Base-by-base conservation (phyloP, 1,140 invertebrate species). In the Drosophila seguyi region DNA sequence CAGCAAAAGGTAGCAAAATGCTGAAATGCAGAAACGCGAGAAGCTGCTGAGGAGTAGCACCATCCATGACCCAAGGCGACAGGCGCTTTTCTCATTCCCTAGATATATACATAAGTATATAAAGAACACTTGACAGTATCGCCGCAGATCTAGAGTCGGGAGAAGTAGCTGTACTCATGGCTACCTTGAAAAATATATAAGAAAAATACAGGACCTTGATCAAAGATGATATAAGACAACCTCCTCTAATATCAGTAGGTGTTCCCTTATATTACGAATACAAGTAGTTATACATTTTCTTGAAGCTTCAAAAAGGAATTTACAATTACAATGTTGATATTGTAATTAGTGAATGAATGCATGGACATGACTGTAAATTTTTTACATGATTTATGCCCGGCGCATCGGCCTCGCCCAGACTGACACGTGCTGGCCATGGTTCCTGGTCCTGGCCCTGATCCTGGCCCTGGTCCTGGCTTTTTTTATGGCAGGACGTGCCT, bases 401-500 rank as follows among this genome's bases (percentile, higher is more conserved):
- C 60, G 42, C 84, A 81, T 48, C 27, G 20, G 58, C 10, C 20
- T 16, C 8, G 31, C 31, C 61, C 57, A 68, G 47, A 61, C 65
- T 63, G 68, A 67, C 58, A 67, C 75, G 68, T 78, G 55, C 62
- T 58, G 53, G 66, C 27, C 22, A 25, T 16, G 65, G 60, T n/a
- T 22, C 36, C 25, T 22, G 18, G 50, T 52, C 18, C 29, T 20
- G 18, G 10, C 16, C 11, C 34, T 58, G 50, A 6, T 53, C 14
- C 31, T 36, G 27, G 42, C 34, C 22, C 42, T 27, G 39, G 18
- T 36, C 25, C 29, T 18, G 38, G 53, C 34, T 41, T 75, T 71
- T 71, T 76, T 81, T 53, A 74, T 52, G 61, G 61, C 66, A 66
- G 71, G 71, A 86, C 82, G 79, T 87, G 82, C 61, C 79, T 59